Evolutionary conservation across 53 echinoderm and acorn worm genomes (phyloP).

Genomic region (Apostichopus leukothele): DNA sequence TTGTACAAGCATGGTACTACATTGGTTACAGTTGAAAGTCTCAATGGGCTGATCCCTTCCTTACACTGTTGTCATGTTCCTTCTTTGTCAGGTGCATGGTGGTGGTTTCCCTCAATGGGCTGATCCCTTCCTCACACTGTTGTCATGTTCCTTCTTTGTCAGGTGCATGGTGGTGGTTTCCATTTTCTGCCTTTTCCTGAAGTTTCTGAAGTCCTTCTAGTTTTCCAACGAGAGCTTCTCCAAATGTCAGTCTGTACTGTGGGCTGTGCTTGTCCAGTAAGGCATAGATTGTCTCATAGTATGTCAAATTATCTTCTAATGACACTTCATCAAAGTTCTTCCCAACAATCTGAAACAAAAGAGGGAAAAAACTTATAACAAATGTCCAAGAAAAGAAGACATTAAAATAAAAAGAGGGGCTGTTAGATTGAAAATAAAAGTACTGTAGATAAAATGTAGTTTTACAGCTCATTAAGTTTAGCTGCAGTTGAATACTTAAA

Average conservation of each 20-base stretch:
- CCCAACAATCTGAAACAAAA: conserved; percentile 72
- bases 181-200: conserved; percentile 45
- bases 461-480: too few relatives aligned
- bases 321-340: conserved; percentile 64
- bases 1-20: too few relatives aligned
- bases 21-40: too few relatives aligned
- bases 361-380: neutral
- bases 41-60: too few relatives aligned
- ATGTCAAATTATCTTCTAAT: conserved; percentile 49
- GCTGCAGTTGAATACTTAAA: too few relatives aligned
- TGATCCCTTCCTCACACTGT: neutral
- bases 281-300: conserved; percentile 96
- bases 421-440: too few relatives aligned
- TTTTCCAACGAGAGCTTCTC: conserved; percentile 80
- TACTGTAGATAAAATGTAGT: too few relatives aligned
- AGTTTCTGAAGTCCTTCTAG: conserved; percentile 68
- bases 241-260: conserved; percentile 87
- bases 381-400: too few relatives aligned
- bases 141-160: neutral
- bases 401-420: too few relatives aligned
- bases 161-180: neutral
- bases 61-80: neutral
- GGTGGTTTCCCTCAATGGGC: neutral
- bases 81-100: neutral
- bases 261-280: conserved; percentile 90